These are phyloP conservation scores for Melinaea menophilus DNA, from an alignment of 2,888 invertebrate genomes.

Conservation along the genomic window DNA sequence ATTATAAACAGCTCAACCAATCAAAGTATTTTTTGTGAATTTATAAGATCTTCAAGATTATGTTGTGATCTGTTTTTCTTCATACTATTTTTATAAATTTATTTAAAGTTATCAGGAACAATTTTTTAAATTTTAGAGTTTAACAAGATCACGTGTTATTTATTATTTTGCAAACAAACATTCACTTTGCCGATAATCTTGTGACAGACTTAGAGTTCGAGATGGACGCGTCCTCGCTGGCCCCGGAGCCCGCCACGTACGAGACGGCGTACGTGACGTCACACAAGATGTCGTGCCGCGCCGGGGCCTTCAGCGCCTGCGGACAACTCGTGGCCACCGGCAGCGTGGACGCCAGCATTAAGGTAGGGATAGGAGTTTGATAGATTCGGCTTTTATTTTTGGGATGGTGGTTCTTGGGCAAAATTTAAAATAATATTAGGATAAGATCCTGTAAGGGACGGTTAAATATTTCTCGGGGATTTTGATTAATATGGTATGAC, in stretches of 20 bases:
- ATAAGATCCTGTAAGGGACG: too few species aligned
- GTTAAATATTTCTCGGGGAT: not conserved
- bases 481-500: slow-evolving; percentile 2
- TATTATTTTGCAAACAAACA: too few species aligned
- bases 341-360: slow-evolving; percentile 98
- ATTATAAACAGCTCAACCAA: too few species aligned
- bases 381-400: not conserved
- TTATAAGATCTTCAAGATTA: too few species aligned
- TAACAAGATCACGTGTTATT: too few species aligned
- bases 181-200: too few species aligned
- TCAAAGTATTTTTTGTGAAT: too few species aligned
- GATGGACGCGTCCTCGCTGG: slow-evolving; percentile 94
- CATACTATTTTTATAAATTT: too few species aligned
- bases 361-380: slow-evolving; percentile 70
- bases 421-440: too few species aligned
- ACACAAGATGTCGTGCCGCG: slow-evolving; percentile 96
- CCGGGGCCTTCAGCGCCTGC: slow-evolving; percentile 96
- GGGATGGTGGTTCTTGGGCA: not conserved
- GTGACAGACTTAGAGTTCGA: slow-evolving; percentile 93
- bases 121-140: too few species aligned
- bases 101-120: too few species aligned
- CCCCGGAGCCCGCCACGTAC: slow-evolving; percentile 97
- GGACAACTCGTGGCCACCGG: slow-evolving; percentile 98
- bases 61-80: too few species aligned
- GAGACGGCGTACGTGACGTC: slow-evolving; percentile 99